Base-by-base conservation (phyloP, 2,888 invertebrate species). In the Andrena haemorrhoa region DNA sequence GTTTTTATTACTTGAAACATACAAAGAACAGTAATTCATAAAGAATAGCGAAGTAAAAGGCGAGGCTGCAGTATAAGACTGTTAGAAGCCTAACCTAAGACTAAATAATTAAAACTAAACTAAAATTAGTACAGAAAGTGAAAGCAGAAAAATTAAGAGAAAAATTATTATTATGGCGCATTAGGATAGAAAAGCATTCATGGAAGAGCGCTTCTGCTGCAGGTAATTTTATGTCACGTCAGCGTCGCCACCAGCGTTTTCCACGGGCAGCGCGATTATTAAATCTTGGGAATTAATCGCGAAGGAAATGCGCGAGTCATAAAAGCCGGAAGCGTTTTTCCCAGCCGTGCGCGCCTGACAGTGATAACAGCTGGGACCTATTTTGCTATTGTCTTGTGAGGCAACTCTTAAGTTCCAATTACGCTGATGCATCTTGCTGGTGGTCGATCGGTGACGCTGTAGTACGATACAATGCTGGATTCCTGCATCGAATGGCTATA, bases 361-460 rank as follows among this genome's bases (percentile, higher is more conserved):
- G 56, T 20, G 31, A 51, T 3, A 20, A 23, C n/a, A 47, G 53
- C 47, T 35, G 84, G 64, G 82, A 82, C 75, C 51, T 71, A 75
- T 81, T 82, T 70, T 70, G 70, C 84, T 31, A 86, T 86, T 86
- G 86, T 86, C 74, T 66, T 58, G 56, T 12, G 35, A 71, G 47
- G 33, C 12, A 70, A 61, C 53, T 71, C 29, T 66, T 61, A 56
- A 71, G 51, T 26, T 35, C 10, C 47, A 60, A 47, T 72, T 61
- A 29, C 60, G 20, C n/a, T 7, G 69, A 20, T n/a, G 41, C 68
- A n/a, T 41, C 5, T 0, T 4, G 41, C 16, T 16, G 41, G 1
- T 41, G 41, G 12, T 41, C 41, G 41, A 41, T 41, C 41, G 41
- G 41, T 41, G 41, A 0, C 4, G 16, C 41, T 41, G 41, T 41